Percentiles rank a stretch among this genome's conserved stretches.
Evolutionary conservation across 2,797 vertebrate species (phyloP).

Genomic region (Schizothorax lantsangensis): DNA sequence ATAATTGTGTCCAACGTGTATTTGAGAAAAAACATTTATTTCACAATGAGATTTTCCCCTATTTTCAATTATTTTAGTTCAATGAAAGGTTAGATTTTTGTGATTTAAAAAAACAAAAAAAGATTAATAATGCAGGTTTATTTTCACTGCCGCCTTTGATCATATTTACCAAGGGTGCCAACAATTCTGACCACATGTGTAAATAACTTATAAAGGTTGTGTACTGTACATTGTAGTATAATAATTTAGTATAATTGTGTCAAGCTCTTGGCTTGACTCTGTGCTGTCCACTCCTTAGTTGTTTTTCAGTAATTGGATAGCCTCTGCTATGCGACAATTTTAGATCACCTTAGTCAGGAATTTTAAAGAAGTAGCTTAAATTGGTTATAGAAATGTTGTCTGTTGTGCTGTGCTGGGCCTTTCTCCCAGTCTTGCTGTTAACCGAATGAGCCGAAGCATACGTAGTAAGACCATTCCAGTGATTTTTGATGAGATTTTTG

Average conservation of each 20-base stretch:
- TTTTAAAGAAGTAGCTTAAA: neutral
- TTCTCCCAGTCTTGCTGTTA: neutral
- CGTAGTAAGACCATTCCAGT: neutral
- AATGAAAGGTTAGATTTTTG: too few species aligned
- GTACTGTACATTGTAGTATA: neutral
- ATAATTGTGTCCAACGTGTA: too few species aligned
- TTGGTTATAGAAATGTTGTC: neutral
- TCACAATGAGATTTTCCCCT: too few species aligned
- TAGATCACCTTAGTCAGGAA: slow-evolving; percentile 6
- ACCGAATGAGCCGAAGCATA: neutral
- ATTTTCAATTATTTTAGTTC: too few species aligned
- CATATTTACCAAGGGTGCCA: too few species aligned
- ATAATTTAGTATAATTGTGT: neutral
- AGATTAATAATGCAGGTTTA: too few species aligned
- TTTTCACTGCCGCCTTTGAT: too few species aligned
- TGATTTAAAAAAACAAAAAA: too few species aligned
- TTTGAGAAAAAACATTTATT: too few species aligned
- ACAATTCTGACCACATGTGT: too few species aligned
- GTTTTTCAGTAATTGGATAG: neutral
- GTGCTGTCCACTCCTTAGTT: neutral
- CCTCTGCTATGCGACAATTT: neutral
- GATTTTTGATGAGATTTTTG: slow-evolving; percentile 2
- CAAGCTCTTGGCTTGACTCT: neutral
- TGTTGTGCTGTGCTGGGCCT: neutral
- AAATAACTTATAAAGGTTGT: neutral